Conservation (phyloP, 2,888 invertebrate genomes). For the Myathropa florea region DNA sequence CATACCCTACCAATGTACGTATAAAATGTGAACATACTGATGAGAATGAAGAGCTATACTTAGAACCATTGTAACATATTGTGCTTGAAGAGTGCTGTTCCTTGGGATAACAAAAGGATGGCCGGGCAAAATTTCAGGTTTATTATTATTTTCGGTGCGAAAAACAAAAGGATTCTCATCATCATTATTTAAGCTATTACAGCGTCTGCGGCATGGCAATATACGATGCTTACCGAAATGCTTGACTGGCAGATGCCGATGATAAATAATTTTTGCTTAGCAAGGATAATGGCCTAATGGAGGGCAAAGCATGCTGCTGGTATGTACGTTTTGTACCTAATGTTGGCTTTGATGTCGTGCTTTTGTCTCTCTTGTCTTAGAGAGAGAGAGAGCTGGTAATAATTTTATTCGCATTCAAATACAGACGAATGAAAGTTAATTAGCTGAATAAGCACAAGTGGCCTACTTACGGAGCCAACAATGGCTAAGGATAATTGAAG, state of each 20-base stretch:
- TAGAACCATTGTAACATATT: slow-evolving; percentile 14
- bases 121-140: not conserved
- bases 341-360: not conserved
- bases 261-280: slow-evolving; percentile 30
- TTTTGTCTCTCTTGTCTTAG: not conserved
- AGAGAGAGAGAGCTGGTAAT: not conserved
- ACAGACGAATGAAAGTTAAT: slow-evolving; percentile 27
- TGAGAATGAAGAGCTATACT: slow-evolving; percentile 7
- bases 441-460: not conserved
- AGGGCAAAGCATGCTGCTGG: not conserved
- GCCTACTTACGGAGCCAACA: not conserved
- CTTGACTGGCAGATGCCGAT: slow-evolving; percentile 35
- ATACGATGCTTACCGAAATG: slow-evolving; percentile 14
- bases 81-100: not conserved
- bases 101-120: not conserved
- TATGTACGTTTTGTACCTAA: not conserved
- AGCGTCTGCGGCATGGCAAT: slow-evolving; percentile 11
- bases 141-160: slow-evolving; percentile 8
- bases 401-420: slow-evolving; percentile 39
- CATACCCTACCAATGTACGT: not conserved
- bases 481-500: not conserved
- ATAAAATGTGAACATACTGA: not conserved
- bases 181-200: slow-evolving; percentile 36
- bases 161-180: slow-evolving; percentile 40
- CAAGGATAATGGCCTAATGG: not conserved